A percentile compares a stretch with the other conserved stretches of the same genome.
These are phyloP conservation scores for Apodemia zela DNA, from an alignment of 2,888 invertebrate species.

Conservation along the genomic window DNA sequence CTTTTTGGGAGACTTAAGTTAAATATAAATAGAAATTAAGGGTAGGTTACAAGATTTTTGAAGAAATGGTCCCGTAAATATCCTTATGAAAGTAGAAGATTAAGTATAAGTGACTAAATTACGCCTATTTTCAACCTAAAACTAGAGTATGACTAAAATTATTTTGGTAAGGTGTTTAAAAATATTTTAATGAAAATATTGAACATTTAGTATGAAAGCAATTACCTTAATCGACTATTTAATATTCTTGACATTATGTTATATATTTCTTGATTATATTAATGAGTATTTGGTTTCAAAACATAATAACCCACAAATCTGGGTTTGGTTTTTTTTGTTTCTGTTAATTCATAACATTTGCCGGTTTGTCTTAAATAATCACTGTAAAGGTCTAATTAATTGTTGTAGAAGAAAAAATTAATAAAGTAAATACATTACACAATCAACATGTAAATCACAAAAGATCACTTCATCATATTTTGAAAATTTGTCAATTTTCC, in stretches of 20 bases:
- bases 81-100: too few relatives aligned
- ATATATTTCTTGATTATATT: constrained; percentile 29
- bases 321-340: constrained; percentile 34
- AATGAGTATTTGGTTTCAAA: constrained; percentile 46
- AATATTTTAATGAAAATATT: not conserved
- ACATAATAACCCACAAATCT: constrained; percentile 47
- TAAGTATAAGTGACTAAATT: too few relatives aligned
- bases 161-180: not conserved
- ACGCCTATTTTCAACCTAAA: too few relatives aligned
- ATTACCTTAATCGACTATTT: constrained; percentile 67
- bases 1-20: too few relatives aligned
- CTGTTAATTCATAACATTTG: constrained; percentile 58
- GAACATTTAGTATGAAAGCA: not conserved
- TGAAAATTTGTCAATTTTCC: constrained; percentile 54
- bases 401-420: constrained; percentile 38
- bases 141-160: not conserved
- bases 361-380: constrained; percentile 51
- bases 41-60: too few relatives aligned
- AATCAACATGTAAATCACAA: constrained; percentile 69
- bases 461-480: constrained; percentile 70
- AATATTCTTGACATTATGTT: constrained; percentile 73
- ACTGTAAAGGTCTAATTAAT: constrained; percentile 40
- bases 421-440: constrained; percentile 53
- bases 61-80: too few relatives aligned
- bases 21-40: too few relatives aligned